Evolutionary conservation across 2,797 vertebrate species (phyloP).

Genomic region (Zalophus californianus): DNA sequence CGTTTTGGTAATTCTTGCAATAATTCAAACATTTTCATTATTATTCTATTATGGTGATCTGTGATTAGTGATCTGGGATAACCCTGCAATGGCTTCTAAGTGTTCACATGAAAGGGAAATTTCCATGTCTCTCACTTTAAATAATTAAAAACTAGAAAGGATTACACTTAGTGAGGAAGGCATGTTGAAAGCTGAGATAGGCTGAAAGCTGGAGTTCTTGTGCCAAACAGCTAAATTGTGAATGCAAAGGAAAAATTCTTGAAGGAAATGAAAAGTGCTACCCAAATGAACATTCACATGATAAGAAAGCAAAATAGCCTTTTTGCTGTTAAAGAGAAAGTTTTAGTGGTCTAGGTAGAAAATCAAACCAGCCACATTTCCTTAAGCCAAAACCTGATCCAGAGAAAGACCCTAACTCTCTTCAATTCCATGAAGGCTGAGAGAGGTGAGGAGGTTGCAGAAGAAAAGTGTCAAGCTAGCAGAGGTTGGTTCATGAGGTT

Average conservation of each 20-base stretch:
- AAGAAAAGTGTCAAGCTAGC: neutral
- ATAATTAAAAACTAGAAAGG: neutral
- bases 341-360: neutral
- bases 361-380: neutral
- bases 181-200: neutral
- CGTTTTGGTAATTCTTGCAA: neutral
- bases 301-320: neutral
- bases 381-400: neutral
- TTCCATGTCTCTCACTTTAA: neutral
- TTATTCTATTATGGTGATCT: neutral
- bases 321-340: neutral
- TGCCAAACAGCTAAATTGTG: neutral
- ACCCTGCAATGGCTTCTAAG: neutral
- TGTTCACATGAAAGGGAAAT: neutral
- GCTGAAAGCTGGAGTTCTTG: neutral
- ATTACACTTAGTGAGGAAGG: neutral
- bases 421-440: neutral
- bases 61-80: neutral
- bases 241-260: neutral
- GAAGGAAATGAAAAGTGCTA: neutral
- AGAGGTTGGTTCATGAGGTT: neutral
- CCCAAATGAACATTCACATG: neutral
- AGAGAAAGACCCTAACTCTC: neutral
- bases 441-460: neutral
- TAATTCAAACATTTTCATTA: neutral